These are phyloP conservation scores for Misgurnus mizolepis DNA, from an alignment of 2,113 vertebrate genomes.

Conservation along the genomic window DNA sequence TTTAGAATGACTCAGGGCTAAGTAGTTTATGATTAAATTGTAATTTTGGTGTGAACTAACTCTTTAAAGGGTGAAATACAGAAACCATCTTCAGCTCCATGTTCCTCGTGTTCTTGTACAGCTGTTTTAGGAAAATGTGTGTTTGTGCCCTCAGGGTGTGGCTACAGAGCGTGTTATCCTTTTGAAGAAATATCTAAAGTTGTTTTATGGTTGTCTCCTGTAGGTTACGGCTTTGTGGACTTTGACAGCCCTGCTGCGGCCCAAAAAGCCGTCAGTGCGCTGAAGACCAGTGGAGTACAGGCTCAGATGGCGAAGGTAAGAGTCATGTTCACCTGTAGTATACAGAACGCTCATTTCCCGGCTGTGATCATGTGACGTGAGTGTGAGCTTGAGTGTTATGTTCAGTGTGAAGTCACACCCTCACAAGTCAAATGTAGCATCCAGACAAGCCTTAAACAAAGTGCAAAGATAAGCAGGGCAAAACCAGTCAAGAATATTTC, in stretches of 20 bases:
- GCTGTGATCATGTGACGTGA: not conserved
- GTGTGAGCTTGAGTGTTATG: not conserved
- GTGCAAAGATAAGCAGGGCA: not conserved
- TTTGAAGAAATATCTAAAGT: conserved; percentile 34
- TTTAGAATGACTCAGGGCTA: no score
- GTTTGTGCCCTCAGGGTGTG: not conserved
- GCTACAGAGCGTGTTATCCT: not conserved
- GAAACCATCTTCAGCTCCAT: no score
- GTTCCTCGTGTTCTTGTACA: no score
- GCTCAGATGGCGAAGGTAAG: conserved; percentile 99
- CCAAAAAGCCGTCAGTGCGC: conserved; percentile 94
- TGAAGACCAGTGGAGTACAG: conserved; percentile 93
- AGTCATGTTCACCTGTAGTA: conserved; percentile 1
- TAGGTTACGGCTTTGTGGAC: conserved; percentile 98
- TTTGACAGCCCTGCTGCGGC: conserved; percentile 96
- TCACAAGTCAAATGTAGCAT: not conserved
- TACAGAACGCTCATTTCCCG: not conserved
- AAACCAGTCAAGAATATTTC: not conserved
- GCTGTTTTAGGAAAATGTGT: no score
- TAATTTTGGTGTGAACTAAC: no score
- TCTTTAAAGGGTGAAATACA: no score
- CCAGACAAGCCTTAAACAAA: not conserved
- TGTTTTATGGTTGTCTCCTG: conserved; percentile 58
- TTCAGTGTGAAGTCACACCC: not conserved
- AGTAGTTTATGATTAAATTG: no score